phyloP scores from a whole-genome alignment of 2,797 vertebrate species.

The Anableps anableps region DNA sequence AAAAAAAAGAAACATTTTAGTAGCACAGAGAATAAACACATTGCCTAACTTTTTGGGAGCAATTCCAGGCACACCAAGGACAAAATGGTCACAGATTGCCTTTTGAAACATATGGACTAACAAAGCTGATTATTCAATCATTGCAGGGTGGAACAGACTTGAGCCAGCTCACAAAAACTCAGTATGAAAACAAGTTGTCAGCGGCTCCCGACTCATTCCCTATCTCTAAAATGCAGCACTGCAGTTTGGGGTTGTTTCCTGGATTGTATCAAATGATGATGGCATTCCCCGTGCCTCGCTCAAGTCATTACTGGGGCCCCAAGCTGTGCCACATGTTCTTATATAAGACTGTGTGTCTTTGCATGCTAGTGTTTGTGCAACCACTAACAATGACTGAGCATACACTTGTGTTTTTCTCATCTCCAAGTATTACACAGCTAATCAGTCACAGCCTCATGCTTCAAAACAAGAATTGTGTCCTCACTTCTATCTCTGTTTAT shows the following conservation, averaged over 20 bases:
- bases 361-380: constrained; percentile 39
- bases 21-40: constrained; percentile 24
- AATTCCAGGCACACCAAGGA: constrained; percentile 29
- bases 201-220: constrained; percentile 42
- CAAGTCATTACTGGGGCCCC: constrained; percentile 65
- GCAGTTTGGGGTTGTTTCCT: constrained; percentile 60
- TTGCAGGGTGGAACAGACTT: constrained; percentile 32
- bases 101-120: constrained; percentile 50
- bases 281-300: constrained; percentile 57
- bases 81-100: constrained; percentile 33
- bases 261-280: constrained; percentile 61
- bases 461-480: constrained; percentile 26
- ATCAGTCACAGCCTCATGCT: constrained; percentile 51
- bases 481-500: constrained; percentile 22
- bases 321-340: constrained; percentile 61
- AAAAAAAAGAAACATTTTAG: constrained; percentile 11
- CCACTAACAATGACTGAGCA: constrained; percentile 52
- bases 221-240: constrained; percentile 60
- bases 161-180: constrained; percentile 51
- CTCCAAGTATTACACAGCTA: constrained; percentile 58
- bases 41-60: constrained; percentile 30
- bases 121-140: constrained; percentile 63
- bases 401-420: constrained; percentile 63
- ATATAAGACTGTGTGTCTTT: constrained; percentile 53
- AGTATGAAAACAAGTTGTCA: constrained; percentile 66